phyloP scores from a whole-genome alignment of 2,888 invertebrate genomes.

The Brenthis daphne region DNA sequence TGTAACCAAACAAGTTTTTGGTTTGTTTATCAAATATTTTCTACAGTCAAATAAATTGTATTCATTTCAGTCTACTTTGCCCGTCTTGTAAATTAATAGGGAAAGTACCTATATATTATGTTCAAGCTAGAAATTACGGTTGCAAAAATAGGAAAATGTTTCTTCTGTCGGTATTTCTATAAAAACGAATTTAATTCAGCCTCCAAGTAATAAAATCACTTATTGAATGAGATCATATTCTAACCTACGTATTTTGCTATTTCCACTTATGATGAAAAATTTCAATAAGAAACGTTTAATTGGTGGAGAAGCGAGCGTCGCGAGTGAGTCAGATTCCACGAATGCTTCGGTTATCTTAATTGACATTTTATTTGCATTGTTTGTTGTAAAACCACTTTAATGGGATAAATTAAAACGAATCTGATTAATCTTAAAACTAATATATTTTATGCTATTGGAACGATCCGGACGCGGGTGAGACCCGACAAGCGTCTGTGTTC shows the following conservation, averaged over 20 bases:
- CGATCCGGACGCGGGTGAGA: slow-evolving; percentile 19
- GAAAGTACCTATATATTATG: too few relatives aligned
- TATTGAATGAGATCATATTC: too few relatives aligned
- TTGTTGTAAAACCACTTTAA: slow-evolving; percentile 23
- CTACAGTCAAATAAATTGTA: too few relatives aligned
- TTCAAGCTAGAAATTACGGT: too few relatives aligned
- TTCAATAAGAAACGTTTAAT: not conserved
- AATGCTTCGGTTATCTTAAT: slow-evolving; percentile 27
- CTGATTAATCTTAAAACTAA: slow-evolving; percentile 29
- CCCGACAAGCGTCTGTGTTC: slow-evolving; percentile 11
- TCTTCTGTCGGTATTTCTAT: too few relatives aligned
- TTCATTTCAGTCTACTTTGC: too few relatives aligned
- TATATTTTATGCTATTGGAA: slow-evolving; percentile 18
- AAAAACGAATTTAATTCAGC: too few relatives aligned
- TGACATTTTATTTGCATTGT: slow-evolving; percentile 28
- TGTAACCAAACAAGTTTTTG: too few relatives aligned
- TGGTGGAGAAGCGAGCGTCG: not conserved
- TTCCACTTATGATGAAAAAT: not conserved
- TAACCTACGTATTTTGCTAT: not conserved
- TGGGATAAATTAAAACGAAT: slow-evolving; percentile 32
- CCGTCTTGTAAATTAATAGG: too few relatives aligned
- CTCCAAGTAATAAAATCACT: too few relatives aligned
- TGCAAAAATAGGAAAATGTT: too few relatives aligned
- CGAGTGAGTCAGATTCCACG: slow-evolving; percentile 22
- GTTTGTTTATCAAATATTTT: too few relatives aligned